A percentile compares a stretch with the other conserved stretches of the same genome.
Conservation (phyloP, 2,113 vertebrate species). For the Gobio gobio region DNA sequence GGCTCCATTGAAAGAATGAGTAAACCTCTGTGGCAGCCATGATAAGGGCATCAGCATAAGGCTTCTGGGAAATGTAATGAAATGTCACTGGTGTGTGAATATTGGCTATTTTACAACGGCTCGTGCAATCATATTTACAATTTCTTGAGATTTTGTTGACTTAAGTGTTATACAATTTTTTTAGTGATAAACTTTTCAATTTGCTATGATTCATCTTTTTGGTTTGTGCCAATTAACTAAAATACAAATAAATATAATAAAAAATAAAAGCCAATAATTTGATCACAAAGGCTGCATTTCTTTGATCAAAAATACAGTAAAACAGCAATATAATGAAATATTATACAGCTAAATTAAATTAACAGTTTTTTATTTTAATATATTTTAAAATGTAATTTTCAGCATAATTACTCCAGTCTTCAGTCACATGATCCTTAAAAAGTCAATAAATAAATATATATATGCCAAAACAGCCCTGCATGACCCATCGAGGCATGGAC, state of each 20-base stretch:
- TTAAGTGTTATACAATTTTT: neutral
- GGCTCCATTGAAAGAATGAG: neutral
- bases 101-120: constrained; percentile 3
- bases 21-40: constrained; percentile 55
- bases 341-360: too few species aligned
- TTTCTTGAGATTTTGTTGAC: neutral
- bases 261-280: too few species aligned
- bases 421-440: neutral
- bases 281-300: neutral
- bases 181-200: neutral
- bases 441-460: neutral
- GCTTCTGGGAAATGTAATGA: constrained; percentile 19
- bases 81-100: constrained; percentile 1
- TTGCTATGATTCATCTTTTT: neutral
- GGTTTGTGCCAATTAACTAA: neutral
- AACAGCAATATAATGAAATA: neutral
- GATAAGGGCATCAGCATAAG: constrained; percentile 65
- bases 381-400: too few species aligned
- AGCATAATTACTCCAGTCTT: too few species aligned
- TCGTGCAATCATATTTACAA: neutral
- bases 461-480: too few species aligned
- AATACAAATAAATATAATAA: neutral
- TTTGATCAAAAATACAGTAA: neutral
- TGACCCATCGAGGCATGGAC: too few species aligned
- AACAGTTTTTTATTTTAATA: too few species aligned